These are phyloP conservation scores for Prinia subflava DNA, from an alignment of 2,113 vertebrate genomes.

Conservation along the genomic window DNA sequence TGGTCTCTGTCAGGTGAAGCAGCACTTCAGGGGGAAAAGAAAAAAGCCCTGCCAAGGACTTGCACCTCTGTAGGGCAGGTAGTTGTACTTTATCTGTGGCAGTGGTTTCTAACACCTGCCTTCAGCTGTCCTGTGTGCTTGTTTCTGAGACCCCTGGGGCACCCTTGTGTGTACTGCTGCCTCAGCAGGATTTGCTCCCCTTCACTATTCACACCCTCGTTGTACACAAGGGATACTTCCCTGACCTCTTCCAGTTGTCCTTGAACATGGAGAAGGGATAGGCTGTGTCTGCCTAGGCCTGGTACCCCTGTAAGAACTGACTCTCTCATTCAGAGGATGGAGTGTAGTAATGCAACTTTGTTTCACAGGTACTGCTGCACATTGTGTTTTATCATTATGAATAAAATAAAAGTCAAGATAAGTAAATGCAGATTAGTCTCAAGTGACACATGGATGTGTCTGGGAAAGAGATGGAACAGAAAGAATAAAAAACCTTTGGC, in stretches of 20 bases:
- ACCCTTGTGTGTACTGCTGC: background rate
- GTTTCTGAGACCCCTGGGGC: background rate
- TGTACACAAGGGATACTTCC: background rate
- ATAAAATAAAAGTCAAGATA: background rate
- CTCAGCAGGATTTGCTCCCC: background rate
- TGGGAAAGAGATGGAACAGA: background rate
- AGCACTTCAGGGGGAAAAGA: background rate
- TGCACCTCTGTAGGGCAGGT: background rate
- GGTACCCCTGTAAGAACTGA: background rate
- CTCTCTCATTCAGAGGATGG: background rate
- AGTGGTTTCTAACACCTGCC: background rate
- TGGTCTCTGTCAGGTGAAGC: background rate
- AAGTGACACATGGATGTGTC: background rate
- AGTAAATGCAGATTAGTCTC: background rate
- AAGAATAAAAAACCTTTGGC: background rate
- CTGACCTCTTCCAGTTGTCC: background rate
- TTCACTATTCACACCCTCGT: fast-evolving
- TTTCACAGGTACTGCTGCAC: background rate
- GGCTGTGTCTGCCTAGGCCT: background rate
- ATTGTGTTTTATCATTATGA: background rate
- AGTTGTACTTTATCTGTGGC: background rate
- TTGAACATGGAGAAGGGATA: background rate
- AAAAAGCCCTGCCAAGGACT: background rate
- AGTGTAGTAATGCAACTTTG: background rate
- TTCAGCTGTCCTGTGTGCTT: background rate